Evolutionary conservation across 2,113 vertebrate genomes (phyloP), one percentile per base, ranked within the genome.

Genomic region (Raphicerus campestris): DNA sequence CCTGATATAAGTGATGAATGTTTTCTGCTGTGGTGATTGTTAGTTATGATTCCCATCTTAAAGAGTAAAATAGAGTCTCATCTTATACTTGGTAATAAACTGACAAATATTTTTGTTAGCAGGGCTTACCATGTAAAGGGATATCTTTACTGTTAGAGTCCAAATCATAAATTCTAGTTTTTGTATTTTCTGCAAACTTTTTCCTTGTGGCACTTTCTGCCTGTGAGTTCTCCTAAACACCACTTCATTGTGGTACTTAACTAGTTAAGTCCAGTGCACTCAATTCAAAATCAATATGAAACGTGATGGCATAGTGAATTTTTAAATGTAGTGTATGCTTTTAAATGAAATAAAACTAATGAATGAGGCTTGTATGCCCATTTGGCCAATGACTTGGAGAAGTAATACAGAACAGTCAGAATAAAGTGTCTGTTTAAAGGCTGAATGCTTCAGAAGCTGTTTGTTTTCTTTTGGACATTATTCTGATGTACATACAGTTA

Each of bases 201-300:
- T 35, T 91, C 32, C 60, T 28, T 78, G 22, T 53, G 7, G 22
- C 7, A 58, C 7, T 86, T 93, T 51, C 22, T 93, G 15, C 35
- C n/a, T 78, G 1, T 88, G 87, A 56, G 42, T 94, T 60, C 30
- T 81, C 35, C 61, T 88, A 91, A 93, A 85, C 70, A 28, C 3
- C 66, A 91, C 24, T 39, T 85, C 78, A 78, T 45, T 88, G 11
- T 55, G 51, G 35, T 88, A 51, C 51, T 89, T 96, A 90, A 55
- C 10, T 39, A 77, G 24, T 91, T 91, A 90, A 92, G n/a, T 77
- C 10, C 39, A 78, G 5, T 83, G 30, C 24, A 84, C 53, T 88
- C 60, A 84, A 8, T 53, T 96, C 47, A 92, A 91, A 95, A 81
- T 95, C 5, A 94, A 56, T 91, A 70, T 39, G 28, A 82, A 98